Percentiles rank a stretch among this genome's conserved stretches.
These are phyloP conservation scores for Danio choprae DNA, from an alignment of 2,797 vertebrate genomes.

Conservation along the genomic window DNA sequence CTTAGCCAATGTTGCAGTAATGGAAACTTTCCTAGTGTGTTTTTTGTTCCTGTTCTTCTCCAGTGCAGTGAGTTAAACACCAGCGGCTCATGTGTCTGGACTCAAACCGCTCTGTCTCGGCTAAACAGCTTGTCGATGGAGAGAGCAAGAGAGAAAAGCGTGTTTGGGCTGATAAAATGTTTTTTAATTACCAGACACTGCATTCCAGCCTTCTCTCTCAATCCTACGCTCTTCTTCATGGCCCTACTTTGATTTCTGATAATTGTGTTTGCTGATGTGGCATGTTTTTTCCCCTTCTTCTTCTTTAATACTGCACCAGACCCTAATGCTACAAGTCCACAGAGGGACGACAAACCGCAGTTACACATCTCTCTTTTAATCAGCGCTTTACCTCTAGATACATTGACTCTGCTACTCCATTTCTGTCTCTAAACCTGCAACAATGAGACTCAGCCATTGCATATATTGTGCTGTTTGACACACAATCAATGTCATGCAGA, in stretches of 20 bases:
- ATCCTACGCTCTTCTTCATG: constrained; percentile 72
- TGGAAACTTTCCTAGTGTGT: constrained; percentile 62
- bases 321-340: constrained; percentile 78
- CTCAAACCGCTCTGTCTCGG: constrained; percentile 85
- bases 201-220: constrained; percentile 78
- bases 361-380: constrained; percentile 90
- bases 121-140: constrained; percentile 84
- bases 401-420: constrained; percentile 86
- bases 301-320: constrained; percentile 74
- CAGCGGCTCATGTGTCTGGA: constrained; percentile 85
- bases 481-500: constrained; percentile 83
- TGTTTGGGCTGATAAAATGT: constrained; percentile 86
- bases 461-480: constrained; percentile 88
- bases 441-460: constrained; percentile 93
- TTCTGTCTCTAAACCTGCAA: constrained; percentile 79
- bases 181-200: constrained; percentile 95
- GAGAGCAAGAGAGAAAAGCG: constrained; percentile 74
- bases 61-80: constrained; percentile 85
- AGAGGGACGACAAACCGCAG: constrained; percentile 91
- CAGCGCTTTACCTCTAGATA: constrained; percentile 83
- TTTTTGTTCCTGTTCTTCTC: constrained; percentile 72
- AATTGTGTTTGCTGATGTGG: constrained; percentile 92
- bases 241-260: constrained; percentile 96
- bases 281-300: constrained; percentile 73
- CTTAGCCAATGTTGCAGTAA: constrained; percentile 40